These are phyloP conservation scores for Tetragonula clypearis DNA, from an alignment of 1,140 invertebrate genomes.

Conservation along the genomic window DNA sequence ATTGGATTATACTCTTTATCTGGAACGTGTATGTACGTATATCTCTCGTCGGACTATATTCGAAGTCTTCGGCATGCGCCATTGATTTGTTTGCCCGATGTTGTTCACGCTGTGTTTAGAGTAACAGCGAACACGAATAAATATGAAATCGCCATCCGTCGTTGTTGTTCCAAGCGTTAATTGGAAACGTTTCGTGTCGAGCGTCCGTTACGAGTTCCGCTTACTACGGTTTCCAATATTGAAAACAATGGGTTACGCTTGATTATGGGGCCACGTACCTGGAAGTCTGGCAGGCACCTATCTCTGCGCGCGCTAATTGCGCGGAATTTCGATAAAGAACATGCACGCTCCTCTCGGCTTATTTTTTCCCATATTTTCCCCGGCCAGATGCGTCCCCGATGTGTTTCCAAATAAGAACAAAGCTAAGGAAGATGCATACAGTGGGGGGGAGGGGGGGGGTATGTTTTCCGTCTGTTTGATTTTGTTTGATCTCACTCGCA, in stretches of 20 bases:
- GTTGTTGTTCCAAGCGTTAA: neutral
- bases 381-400: no score
- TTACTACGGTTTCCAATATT: no score
- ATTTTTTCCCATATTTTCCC: no score
- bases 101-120: neutral
- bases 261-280: neutral
- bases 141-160: neutral
- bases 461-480: slow-evolving; percentile 29
- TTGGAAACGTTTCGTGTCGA: slow-evolving; percentile 21
- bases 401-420: neutral
- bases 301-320: neutral
- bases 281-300: neutral
- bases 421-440: no score
- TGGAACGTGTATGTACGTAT: slow-evolving; percentile 3
- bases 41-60: neutral
- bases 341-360: no score
- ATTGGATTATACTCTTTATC: slow-evolving; percentile 35
- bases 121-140: neutral
- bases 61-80: neutral
- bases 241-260: slow-evolving; percentile 15
- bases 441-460: no score
- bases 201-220: no score
- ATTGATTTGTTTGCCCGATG: neutral
- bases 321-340: neutral
- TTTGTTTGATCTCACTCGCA: slow-evolving; percentile 45